Conservation (phyloP, 2,888 invertebrate species). For the Brachypalpus laphriformis region DNA sequence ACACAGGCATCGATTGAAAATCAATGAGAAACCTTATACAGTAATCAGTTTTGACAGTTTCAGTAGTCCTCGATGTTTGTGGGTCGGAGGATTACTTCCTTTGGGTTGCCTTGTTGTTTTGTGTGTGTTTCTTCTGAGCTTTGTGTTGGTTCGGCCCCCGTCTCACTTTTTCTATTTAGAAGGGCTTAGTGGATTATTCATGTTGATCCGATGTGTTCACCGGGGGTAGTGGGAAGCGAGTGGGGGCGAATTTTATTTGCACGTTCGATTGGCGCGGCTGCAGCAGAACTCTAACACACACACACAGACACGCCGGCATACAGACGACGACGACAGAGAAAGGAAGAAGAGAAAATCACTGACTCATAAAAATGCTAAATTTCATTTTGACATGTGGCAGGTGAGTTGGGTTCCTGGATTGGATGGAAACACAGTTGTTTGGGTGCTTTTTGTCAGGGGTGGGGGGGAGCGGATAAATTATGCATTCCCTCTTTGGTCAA, state of each 20-base stretch:
- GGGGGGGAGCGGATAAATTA: constrained; percentile 55
- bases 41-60: constrained; percentile 74
- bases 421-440: constrained; percentile 14
- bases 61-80: constrained; percentile 66
- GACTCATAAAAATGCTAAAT: constrained; percentile 70
- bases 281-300: not conserved
- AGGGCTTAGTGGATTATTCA: constrained; percentile 68
- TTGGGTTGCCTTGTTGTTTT: constrained; percentile 28
- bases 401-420: constrained; percentile 61
- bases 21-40: constrained; percentile 72
- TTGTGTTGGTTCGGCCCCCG: not conserved
- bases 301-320: not conserved
- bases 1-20: constrained; percentile 61
- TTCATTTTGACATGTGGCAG: constrained; percentile 73
- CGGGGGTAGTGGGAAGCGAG: too few relatives aligned
- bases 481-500: constrained; percentile 60
- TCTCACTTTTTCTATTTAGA: not conserved
- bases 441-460: constrained; percentile 5
- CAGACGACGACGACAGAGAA: not conserved
- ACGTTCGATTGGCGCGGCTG: constrained; percentile 57
- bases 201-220: constrained; percentile 62
- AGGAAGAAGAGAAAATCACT: constrained; percentile 20
- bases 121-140: constrained; percentile 27
- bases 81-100: constrained; percentile 68
- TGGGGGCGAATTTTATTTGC: constrained; percentile 66